Evolutionary conservation across 2,888 invertebrate genomes (phyloP), one percentile per base, ranked within the genome.

Genomic region (Cantharis rufa): DNA sequence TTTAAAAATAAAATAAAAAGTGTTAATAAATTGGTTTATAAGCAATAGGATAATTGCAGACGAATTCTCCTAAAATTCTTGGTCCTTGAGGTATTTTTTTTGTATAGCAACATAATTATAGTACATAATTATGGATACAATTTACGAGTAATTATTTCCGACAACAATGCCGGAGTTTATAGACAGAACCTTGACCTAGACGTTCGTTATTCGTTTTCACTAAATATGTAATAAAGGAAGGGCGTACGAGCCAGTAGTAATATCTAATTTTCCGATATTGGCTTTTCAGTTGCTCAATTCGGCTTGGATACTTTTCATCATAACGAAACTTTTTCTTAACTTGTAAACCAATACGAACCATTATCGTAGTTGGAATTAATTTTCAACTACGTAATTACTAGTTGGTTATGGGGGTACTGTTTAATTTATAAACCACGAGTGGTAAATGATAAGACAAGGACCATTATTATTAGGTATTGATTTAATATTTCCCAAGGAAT

Each of bases 391-490:
- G 9, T 48, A 48, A 48, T 48, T 48, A 48, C 48, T n/a, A 7
- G 48, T 48, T n/a, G 48, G 48, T n/a, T 48, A 48, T 48, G 48
- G 48, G 48, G 48, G 48, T 48, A n/a, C 48, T 48, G 48, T 48
- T 48, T 48, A 48, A 48, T 48, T 48, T n/a, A n/a, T n/a, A 48
- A 48, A 48, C 48, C 48, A 48, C 48, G n/a, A 48, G 48, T 48
- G 48, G 48, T 48, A 48, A 48, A 48, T 48, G 48, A 48, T 48
- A 48, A 48, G 48, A 48, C 48, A n/a, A n/a, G n/a, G 48, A n/a
- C 48, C 48, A 48, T 48, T 48, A 48, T 48, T 48, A 48, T n/a
- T n/a, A n/a, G 48, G 27, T 71, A 71, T 72, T 68, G 72, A 72
- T 72, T 72, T 48, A 15, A 15, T 66, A 21, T 11, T n/a, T 24